Base-by-base conservation (phyloP, 37 sponge, comb jelly and placozoan genomes). In the Amphimedon queenslandica region DNA sequence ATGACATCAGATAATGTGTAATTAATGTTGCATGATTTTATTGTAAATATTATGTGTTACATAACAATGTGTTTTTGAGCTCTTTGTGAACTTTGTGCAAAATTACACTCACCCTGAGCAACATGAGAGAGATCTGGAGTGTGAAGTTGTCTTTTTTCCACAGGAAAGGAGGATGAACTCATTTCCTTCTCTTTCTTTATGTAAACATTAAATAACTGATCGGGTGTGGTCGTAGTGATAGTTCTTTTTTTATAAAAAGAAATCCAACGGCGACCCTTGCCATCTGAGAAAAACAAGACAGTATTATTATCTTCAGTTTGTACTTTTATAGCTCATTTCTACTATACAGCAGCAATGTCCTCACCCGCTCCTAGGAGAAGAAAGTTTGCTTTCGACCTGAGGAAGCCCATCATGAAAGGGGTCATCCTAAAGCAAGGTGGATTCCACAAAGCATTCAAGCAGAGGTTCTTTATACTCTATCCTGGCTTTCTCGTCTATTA, bases 401-500 rank as follows among this genome's bases (percentile, higher is more conserved):
- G 53, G 29, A 76, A 75, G 30, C 92, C 92, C n/a, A n/a, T 82
- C 33, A 69, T 58, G 35, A 70, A 6, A 25, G 92, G 92, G 16
- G 76, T 29, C 41, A 71, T 92, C 27, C 37, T 47, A n/a, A 92
- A 92, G 77, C 80, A 87, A 35, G 87, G 88, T 8, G 74, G 55
- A 3, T 6, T 58, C 40, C 56, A 42, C 77, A 87, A 83, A 65
- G 43, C 76, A 21, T 86, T 85, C 82, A 86, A 87, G 73, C 64
- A 75, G n/a, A 67, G 92, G 2, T 87, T 71, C 72, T 92, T 92
- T 36, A 80, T 82, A 29, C 76, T 92, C 47, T 92, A 92, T 40
- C 84, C 76, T 16, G 79, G 79, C 37, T 83, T 83, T 30, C 73
- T 92, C 43, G 88, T 92, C 73, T 92, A 92, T 70, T 92, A 92